Base-by-base conservation (phyloP, 2,113 vertebrate genomes). In the Pantherophis guttatus region DNA sequence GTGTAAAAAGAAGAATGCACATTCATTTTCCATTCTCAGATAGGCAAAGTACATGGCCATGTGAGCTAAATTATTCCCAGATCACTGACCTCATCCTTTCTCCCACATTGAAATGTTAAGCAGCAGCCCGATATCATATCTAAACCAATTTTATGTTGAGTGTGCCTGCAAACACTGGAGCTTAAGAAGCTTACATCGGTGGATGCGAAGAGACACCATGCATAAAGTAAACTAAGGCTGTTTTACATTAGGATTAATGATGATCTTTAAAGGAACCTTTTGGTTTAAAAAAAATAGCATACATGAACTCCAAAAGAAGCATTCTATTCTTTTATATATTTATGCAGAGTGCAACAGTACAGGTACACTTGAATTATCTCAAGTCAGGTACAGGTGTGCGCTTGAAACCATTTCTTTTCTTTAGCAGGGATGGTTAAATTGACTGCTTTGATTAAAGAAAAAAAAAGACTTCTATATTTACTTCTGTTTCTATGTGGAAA, bases 241-340 rank as follows among this genome's bases (percentile, higher is more conserved):
- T 70, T 88, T 92, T 92, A 9, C 57, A 88, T 92, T 88, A 92
- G n/a, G 53, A 33, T 89, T 55, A 65, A 44, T 89, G 62, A 17
- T 55, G 87, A 29, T 92, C 9, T 88, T 55, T 70, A 55, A 88
- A 92, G 86, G 39, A 88, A 88, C 52, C 52, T 48, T 24, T 92
- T n/a, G 62, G 33, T 17, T 17, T 55, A 75, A 75, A 92, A 88
- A 17, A 88, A 65, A 52, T n/a, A 44, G 8, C 17, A 52, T 57
- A 75, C 86, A 75, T 81, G 44, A 57, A 54, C 81, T 89, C 15
- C 44, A 39, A 48, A 75, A 81, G 87, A 57, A 53, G 26, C n/a
- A 19, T 57, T 23, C 62, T 81, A 17, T 75, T 92, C 8, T 75
- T 89, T 48, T 17, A 23, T 75, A 55, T 55, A 70, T 55, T 52